Evolutionary conservation across 2,797 vertebrate species (phyloP).

Genomic region (Argentina silus): DNA sequence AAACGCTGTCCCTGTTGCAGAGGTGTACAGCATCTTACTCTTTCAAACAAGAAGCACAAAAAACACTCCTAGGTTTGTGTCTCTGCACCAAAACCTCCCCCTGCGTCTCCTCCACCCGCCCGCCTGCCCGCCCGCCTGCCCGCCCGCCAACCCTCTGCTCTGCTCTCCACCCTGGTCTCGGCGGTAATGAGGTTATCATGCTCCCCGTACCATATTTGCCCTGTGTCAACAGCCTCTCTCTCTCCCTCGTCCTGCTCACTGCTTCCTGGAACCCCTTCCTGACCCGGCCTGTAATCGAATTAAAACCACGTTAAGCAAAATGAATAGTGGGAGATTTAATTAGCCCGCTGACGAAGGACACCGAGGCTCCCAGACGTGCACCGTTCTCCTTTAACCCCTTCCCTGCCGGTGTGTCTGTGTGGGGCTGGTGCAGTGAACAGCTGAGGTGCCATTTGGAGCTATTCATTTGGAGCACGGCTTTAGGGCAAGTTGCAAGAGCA

Average conservation of each 20-base stretch:
- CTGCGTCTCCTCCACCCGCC: slow-evolving; percentile 26
- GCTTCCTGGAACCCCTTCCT: slow-evolving; percentile 66
- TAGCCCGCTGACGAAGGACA: slow-evolving; percentile 74
- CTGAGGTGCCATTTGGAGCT: too few relatives aligned
- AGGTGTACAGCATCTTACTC: too few relatives aligned
- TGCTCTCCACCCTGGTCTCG: not conserved
- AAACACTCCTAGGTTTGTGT: not conserved
- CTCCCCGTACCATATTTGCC: slow-evolving; percentile 56
- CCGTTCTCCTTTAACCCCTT: slow-evolving; percentile 29
- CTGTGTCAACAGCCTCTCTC: slow-evolving; percentile 18
- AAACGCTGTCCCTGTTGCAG: too few relatives aligned
- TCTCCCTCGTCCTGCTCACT: slow-evolving; percentile 22
- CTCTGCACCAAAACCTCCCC: slow-evolving; percentile 28
- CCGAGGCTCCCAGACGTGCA: slow-evolving; percentile 36
- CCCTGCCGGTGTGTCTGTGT: not conserved
- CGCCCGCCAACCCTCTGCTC: not conserved
- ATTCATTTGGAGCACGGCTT: too few relatives aligned
- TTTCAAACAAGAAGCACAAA: too few relatives aligned
- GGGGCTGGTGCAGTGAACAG: slow-evolving; percentile 18
- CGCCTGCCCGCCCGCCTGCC: not conserved
- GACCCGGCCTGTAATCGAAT: slow-evolving; percentile 77
- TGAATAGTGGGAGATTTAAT: slow-evolving; percentile 79
- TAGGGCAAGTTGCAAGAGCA: too few relatives aligned
- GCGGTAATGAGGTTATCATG: slow-evolving; percentile 40
- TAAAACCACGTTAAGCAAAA: slow-evolving; percentile 81